Evolutionary conservation across 2,888 invertebrate species (phyloP), one percentile per base, ranked within the genome.

Genomic region (Eucera pruinosa): DNA sequence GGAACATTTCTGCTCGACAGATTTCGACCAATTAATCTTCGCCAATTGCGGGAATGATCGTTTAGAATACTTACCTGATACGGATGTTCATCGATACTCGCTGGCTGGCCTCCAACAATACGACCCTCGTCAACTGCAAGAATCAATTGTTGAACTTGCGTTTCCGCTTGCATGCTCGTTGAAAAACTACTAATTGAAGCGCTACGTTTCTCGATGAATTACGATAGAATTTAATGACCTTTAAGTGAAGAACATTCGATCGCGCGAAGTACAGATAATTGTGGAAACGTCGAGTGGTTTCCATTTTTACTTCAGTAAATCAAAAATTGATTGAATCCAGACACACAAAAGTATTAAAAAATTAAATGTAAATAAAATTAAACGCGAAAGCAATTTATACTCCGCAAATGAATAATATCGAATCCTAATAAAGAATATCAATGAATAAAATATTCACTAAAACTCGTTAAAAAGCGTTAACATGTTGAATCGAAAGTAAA

Each of bases 71-170:
- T 86, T 76, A 91, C 89, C 88, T 92, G 93, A 77, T 92, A 89
- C n/a, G 92, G 92, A 70, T 90, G 88, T 43, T 88, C 65, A 52
- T 89, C 86, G 77, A 93, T 92, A 33, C 81, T 85, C 20, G 91
- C 90, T 64, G 80, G 78, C 36, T 87, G 83, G 48, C 93, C 92
- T 11, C 92, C 92, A 15, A 92, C 91, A 71, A 93, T 91, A 47
- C 92, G 86, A 58, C 88, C 20, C 62, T 74, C 71, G 58, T 85
- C 83, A 58, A 65, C 80, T 81, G 68, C 64, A 82, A 66, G 33
- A 61, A 68, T 52, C 78, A 54, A 83, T 81, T 36, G 48, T 55
- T 55, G 50, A 50, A 78, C 68, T 68, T 62, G 13, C 27, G 25
- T 74, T 77, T 74, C 47, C 57, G 33, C 43, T 7, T 47, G 76